phyloP scores from a whole-genome alignment of 2,797 vertebrate species.

The Poecilia velifera region DNA sequence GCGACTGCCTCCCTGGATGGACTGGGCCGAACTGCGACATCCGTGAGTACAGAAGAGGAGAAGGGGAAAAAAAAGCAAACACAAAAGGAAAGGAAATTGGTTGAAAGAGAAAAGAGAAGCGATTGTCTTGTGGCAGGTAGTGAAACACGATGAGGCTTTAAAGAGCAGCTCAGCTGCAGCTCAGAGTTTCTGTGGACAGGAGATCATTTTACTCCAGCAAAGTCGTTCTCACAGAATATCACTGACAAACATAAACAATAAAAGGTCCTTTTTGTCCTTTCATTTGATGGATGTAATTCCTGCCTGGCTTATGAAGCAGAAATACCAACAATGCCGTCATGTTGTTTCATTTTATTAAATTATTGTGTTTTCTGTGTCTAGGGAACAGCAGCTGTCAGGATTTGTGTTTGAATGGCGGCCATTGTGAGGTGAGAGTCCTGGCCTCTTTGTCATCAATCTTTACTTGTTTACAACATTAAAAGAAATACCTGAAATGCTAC shows the following conservation, averaged over 20 bases:
- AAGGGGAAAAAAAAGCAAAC: background rate
- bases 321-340: background rate
- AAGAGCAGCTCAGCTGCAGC: slow-evolving; percentile 33
- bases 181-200: slow-evolving; percentile 16
- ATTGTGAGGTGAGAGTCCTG: slow-evolving; percentile 77
- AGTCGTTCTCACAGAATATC: slow-evolving; percentile 12
- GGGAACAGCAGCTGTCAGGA: slow-evolving; percentile 84
- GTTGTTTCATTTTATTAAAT: background rate
- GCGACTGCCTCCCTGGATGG: slow-evolving; percentile 85
- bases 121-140: slow-evolving; percentile 12
- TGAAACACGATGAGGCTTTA: slow-evolving; percentile 33
- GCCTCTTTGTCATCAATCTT: background rate
- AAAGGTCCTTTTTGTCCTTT: slow-evolving; percentile 5
- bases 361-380: slow-evolving; percentile 55
- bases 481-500: background rate
- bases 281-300: background rate
- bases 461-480: background rate
- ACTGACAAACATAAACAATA: slow-evolving; percentile 7
- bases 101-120: slow-evolving; percentile 11
- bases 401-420: slow-evolving; percentile 78
- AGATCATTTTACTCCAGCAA: slow-evolving; percentile 34
- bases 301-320: background rate
- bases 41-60: slow-evolving; percentile 71
- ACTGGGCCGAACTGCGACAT: slow-evolving; percentile 81
- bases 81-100: background rate